phyloP scores from a whole-genome alignment of 2,888 invertebrate species.

The Euplagia quadripunctaria region DNA sequence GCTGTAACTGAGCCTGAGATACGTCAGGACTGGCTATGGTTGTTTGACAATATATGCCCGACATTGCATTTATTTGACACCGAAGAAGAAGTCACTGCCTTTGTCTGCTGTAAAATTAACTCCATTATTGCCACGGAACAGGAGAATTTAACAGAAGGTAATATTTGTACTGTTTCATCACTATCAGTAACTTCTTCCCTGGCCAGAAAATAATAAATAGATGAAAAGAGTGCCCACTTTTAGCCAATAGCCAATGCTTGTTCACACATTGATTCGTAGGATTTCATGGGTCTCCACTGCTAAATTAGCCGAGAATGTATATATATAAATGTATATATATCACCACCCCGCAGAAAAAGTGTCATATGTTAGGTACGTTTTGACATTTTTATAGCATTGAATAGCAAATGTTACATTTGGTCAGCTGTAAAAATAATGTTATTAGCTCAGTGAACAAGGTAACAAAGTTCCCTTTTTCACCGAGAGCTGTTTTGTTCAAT shows the following conservation, averaged over 20 bases:
- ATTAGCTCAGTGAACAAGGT: too few species aligned
- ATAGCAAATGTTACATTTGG: too few species aligned
- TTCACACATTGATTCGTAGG: not conserved
- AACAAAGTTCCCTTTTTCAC: too few species aligned
- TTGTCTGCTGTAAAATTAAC: slow-evolving; percentile 98
- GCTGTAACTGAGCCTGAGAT: slow-evolving; percentile 96
- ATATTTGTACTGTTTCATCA: not conserved
- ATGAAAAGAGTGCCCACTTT: not conserved
- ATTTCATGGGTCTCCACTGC: not conserved
- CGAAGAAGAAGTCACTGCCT: slow-evolving; percentile 97
- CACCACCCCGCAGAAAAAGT: too few species aligned
- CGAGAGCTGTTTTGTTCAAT: too few species aligned
- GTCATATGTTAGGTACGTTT: too few species aligned
- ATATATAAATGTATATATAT: not conserved
- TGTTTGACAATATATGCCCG: slow-evolving; percentile 94
- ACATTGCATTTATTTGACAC: slow-evolving; percentile 96
- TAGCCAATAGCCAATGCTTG: not conserved
- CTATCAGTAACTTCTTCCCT: not conserved
- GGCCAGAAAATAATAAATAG: too few species aligned
- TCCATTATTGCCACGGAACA: slow-evolving; percentile 95
- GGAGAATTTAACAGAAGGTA: slow-evolving; percentile 87
- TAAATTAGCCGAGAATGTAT: too few species aligned
- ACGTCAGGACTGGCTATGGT: slow-evolving; percentile 97
- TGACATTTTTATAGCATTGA: too few species aligned
- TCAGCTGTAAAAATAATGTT: too few species aligned